Evolutionary conservation across 1,140 invertebrate species (phyloP).

Genomic region (Varroa destructor): DNA sequence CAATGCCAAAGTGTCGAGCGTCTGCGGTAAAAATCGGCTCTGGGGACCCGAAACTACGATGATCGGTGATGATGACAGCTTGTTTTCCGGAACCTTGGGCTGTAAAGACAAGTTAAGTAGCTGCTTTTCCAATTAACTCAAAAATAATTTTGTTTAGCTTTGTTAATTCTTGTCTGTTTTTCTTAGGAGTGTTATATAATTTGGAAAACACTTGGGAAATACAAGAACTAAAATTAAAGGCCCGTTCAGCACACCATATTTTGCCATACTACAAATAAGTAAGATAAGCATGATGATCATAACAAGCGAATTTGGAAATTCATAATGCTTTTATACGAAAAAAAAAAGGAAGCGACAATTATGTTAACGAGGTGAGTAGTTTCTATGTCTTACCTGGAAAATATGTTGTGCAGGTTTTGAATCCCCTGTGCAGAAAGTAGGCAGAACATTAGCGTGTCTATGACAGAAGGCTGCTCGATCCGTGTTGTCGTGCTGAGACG

Average conservation of each 20-base stretch:
- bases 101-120: background rate
- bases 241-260: too few relatives aligned
- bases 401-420: slow-evolving; percentile 13
- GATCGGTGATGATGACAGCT: background rate
- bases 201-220: too few relatives aligned
- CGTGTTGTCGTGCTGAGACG: slow-evolving; percentile 22
- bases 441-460: background rate
- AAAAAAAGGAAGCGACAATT: too few relatives aligned
- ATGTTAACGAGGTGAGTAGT: too few relatives aligned
- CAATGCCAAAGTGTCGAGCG: slow-evolving; percentile 3
- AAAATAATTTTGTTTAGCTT: too few relatives aligned
- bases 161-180: too few relatives aligned
- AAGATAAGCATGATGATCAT: too few relatives aligned
- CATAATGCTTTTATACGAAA: too few relatives aligned
- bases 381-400: background rate
- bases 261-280: too few relatives aligned
- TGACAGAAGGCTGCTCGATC: slow-evolving; percentile 5
- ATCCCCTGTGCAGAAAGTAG: slow-evolving; percentile 13
- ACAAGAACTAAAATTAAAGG: too few relatives aligned
- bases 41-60: background rate
- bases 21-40: slow-evolving; percentile 16
- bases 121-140: background rate
- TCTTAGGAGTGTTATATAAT: too few relatives aligned
- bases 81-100: slow-evolving; percentile 12
- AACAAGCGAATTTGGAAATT: too few relatives aligned